Conservation (phyloP, 2,797 vertebrate species). For the Melopsittacus undulatus region DNA sequence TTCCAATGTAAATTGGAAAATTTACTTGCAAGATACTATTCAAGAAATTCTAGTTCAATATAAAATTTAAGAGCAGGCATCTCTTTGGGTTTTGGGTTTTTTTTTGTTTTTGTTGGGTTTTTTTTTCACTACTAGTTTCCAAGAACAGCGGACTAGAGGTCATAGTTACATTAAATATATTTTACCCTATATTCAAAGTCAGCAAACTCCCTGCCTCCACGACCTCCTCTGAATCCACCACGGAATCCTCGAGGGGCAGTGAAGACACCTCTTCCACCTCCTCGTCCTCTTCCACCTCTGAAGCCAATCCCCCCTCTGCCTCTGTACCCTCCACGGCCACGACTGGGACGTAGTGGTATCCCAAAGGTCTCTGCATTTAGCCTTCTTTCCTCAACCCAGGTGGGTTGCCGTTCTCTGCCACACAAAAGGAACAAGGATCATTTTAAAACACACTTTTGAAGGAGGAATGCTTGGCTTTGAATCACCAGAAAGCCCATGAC, state of each 20-base stretch:
- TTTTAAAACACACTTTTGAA: not conserved
- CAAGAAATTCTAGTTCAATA: not conserved
- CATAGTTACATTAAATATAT: not conserved
- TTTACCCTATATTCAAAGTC: slow-evolving; percentile 96
- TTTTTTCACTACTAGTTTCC: not conserved
- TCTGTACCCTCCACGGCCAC: slow-evolving; percentile 89
- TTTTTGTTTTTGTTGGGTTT: too few species aligned
- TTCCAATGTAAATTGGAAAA: too few species aligned
- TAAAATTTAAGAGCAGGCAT: not conserved
- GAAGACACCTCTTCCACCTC: slow-evolving; percentile 80
- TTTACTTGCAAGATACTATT: not conserved
- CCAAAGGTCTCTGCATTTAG: slow-evolving; percentile 97
- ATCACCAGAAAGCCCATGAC: not conserved
- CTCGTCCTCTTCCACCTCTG: slow-evolving; percentile 88
- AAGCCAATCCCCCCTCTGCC: slow-evolving; percentile 89
- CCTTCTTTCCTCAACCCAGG: slow-evolving; percentile 95
- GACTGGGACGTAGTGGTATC: slow-evolving; percentile 88
- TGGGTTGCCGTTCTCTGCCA: slow-evolving; percentile 89
- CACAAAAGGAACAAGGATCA: not conserved
- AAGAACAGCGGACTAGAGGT: not conserved
- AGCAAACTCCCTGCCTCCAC: slow-evolving; percentile 91
- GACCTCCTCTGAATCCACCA: slow-evolving; percentile 87
- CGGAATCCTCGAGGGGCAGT: slow-evolving; percentile 83
- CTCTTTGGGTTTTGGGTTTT: too few species aligned
- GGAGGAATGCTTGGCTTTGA: not conserved